Evolutionary conservation across 2,797 vertebrate genomes (phyloP), one percentile per base, ranked within the genome.

Genomic region (Sebastes oblongus): DNA sequence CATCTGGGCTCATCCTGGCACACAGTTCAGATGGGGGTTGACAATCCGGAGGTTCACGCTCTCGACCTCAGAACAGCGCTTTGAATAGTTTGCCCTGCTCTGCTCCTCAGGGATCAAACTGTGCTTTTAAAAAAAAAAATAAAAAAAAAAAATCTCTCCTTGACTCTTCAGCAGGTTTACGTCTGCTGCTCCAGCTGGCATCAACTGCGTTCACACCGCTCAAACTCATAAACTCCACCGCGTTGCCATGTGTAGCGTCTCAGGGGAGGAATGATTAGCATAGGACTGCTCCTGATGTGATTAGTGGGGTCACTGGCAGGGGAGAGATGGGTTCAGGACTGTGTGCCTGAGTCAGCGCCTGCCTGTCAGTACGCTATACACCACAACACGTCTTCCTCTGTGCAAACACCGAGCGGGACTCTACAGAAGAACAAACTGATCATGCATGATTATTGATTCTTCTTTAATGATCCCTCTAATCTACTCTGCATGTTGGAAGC

Each of bases 291-390:
- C 54, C 82, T 88, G 86, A 90, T 88, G 81, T 12, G 59, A 88
- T 90, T 89, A 92, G 72, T n/a, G 58, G 69, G 90, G 87, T 90
- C 88, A 88, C 34, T 58, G 66, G 72, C 32, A 25, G 87, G 75
- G 77, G 75, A 88, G 52, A 54, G 65, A 73, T 13, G 30, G 65
- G 61, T 70, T 84, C 78, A 69, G 67, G 79, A 66, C 81, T 64
- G 74, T 8, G 32, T 42, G 66, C 16, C 74, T 67, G 81, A 88
- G 75, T 88, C 80, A 61, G 56, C 54, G 30, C 65, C 60, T 24
- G 67, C 30, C 54, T 82, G 88, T 86, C 80, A 62, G 61, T 13
- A 34, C 61, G 8, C 61, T 11, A 12, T 42, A 29, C 39, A n/a
- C 14, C 56, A 29, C 72, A 75, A 30, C 60, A 50, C 64, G 32